Percentiles rank a stretch among this genome's conserved stretches.
Conservation (phyloP, 2,888 invertebrate species). For the Eupithecia subumbrata region DNA sequence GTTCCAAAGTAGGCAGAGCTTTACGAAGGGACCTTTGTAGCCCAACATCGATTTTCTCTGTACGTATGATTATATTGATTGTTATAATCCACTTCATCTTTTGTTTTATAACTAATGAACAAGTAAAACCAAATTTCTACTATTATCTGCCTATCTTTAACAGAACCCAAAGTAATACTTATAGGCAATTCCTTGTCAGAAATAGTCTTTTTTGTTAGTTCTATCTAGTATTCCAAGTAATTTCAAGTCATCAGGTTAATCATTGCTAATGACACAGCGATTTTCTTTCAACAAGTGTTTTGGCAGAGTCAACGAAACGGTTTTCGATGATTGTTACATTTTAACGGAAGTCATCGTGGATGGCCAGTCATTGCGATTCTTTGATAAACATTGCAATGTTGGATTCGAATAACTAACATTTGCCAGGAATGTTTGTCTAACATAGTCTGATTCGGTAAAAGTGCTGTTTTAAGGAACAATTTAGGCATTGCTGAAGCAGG, state of each 20-base stretch:
- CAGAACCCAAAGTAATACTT: background rate
- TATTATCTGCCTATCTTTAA: background rate
- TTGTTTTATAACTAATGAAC: background rate
- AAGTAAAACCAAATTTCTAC: background rate
- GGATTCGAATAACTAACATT: background rate
- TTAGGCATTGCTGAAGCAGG: no score
- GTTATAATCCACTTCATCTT: background rate
- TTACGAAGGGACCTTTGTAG: background rate
- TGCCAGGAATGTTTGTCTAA: no score
- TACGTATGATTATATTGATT: background rate
- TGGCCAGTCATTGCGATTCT: conserved; percentile 13
- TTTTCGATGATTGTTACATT: conserved; percentile 18
- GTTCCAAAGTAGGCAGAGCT: background rate
- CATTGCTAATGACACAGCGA: conserved; percentile 17
- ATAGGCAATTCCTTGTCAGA: background rate
- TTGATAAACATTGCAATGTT: conserved; percentile 7
- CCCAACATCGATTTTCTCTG: background rate
- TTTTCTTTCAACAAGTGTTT: conserved; percentile 19
- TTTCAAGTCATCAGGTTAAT: conserved; percentile 16
- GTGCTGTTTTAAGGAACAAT: background rate
- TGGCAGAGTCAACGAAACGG: conserved; percentile 19
- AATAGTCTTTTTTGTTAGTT: background rate
- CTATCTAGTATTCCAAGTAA: background rate
- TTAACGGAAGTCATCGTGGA: conserved; percentile 31
- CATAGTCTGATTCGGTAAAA: background rate